Evolutionary conservation across 2,113 vertebrate species (phyloP).

Genomic region (Leiothrix lutea): DNA sequence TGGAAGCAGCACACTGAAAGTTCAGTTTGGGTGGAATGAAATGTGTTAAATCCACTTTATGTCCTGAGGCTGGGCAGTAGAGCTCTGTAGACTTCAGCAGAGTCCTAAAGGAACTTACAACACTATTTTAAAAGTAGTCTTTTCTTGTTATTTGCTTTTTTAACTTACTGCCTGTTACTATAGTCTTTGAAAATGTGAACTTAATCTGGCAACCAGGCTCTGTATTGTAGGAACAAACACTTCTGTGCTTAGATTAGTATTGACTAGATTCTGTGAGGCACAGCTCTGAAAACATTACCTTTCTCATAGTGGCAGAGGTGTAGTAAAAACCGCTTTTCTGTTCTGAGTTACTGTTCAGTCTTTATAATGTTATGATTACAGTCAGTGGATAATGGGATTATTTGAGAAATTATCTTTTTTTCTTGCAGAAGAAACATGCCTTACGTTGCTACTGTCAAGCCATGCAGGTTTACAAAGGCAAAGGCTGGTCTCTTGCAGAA

Average conservation of each 20-base stretch:
- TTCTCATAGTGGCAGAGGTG: fast-evolving
- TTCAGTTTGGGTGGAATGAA: background rate
- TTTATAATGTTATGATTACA: background rate
- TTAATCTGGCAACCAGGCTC: background rate
- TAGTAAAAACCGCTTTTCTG: background rate
- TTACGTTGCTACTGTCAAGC: slow-evolving; percentile 97
- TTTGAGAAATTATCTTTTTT: background rate
- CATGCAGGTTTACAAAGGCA: slow-evolving; percentile 97
- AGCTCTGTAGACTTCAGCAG: background rate
- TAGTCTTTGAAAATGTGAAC: background rate
- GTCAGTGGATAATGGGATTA: background rate
- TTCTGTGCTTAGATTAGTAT: background rate
- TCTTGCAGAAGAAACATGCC: slow-evolving; percentile 87
- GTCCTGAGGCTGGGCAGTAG: background rate
- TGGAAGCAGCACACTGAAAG: background rate
- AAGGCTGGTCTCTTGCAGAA: slow-evolving; percentile 95
- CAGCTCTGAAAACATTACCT: background rate
- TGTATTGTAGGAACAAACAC: background rate
- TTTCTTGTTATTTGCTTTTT: background rate
- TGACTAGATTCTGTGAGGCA: background rate
- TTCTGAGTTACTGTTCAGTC: background rate
- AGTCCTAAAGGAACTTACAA: background rate
- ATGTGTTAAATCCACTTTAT: background rate
- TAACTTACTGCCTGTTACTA: background rate
- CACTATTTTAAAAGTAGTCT: background rate